These are phyloP conservation scores for Synanceia verrucosa DNA, from an alignment of 2,797 vertebrate genomes.

Conservation along the genomic window DNA sequence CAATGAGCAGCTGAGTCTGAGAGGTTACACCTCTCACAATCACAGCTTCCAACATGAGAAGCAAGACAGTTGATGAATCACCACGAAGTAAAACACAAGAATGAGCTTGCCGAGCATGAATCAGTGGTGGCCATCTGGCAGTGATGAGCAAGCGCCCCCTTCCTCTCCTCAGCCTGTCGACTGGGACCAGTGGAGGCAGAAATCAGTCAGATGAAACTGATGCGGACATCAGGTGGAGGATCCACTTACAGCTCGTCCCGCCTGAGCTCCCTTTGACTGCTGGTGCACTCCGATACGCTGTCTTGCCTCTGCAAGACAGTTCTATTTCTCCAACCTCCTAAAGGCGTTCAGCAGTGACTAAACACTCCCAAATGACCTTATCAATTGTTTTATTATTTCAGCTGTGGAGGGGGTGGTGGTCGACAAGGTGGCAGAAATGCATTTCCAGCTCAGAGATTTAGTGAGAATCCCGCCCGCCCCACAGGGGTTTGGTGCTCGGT, in stretches of 20 bases:
- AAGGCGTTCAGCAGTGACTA: constrained; percentile 76
- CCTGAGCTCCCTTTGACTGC: constrained; percentile 78
- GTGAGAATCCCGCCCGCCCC: constrained; percentile 32
- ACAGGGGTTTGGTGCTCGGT: constrained; percentile 20
- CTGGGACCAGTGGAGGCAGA: constrained; percentile 73
- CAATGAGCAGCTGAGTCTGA: background rate
- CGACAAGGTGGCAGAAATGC: constrained; percentile 39
- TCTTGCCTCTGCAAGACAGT: constrained; percentile 74
- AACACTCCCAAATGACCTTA: constrained; percentile 78
- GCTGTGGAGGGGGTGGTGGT: constrained; percentile 17
- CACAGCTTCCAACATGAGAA: constrained; percentile 18
- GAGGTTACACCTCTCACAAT: constrained; percentile 13
- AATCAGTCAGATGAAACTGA: constrained; percentile 82
- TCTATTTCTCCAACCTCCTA: constrained; percentile 75
- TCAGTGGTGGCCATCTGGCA: constrained; percentile 56
- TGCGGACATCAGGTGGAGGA: constrained; percentile 83
- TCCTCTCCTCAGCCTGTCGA: constrained; percentile 58
- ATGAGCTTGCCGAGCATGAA: constrained; percentile 38
- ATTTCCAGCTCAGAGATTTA: constrained; percentile 45
- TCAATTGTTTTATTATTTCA: constrained; percentile 78
- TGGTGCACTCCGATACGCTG: constrained; percentile 75
- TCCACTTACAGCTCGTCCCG: constrained; percentile 81
- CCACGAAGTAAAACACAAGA: constrained; percentile 41
- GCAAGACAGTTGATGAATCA: constrained; percentile 38
- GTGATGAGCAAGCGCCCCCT: constrained; percentile 52